phyloP scores from a whole-genome alignment of 2,797 vertebrate genomes.

The Sphenodon punctatus region DNA sequence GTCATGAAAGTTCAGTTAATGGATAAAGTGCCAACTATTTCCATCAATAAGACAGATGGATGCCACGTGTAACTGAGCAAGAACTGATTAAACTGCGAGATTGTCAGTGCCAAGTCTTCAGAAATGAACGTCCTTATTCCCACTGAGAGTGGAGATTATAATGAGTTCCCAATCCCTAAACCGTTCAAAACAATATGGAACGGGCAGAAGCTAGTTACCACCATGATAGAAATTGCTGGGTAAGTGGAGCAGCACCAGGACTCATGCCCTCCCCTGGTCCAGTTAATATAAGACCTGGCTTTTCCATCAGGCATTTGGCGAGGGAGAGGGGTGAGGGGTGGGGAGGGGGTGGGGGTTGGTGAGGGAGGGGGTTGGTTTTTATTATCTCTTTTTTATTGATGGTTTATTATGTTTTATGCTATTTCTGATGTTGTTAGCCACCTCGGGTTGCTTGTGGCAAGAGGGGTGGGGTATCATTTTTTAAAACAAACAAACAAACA shows the following conservation, averaged over 20 bases:
- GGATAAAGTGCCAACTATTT: conserved; percentile 96
- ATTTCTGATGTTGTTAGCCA: no score
- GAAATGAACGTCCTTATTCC: conserved; percentile 97
- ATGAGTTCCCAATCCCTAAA: conserved; percentile 92
- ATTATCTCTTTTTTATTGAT: no score
- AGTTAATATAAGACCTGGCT: no score
- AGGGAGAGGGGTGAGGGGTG: no score
- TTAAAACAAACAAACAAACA: no score
- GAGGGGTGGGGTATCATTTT: no score
- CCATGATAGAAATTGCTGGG: conserved; percentile 90
- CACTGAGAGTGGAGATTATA: conserved; percentile 90
- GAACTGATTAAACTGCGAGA: conserved; percentile 88
- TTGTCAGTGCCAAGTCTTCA: conserved; percentile 97
- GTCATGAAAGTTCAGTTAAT: conserved; percentile 94
- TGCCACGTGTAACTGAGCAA: conserved; percentile 95
- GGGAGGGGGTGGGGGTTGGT: no score
- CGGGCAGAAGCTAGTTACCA: conserved; percentile 91
- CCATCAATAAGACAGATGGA: conserved; percentile 98
- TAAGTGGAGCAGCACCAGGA: conserved; percentile 75
- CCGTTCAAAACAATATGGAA: conserved; percentile 99
- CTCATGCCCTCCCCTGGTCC: conserved; percentile 59
- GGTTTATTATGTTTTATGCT: no score
- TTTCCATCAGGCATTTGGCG: no score
- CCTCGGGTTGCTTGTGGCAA: no score
- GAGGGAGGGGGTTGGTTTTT: no score